Percentiles rank a stretch among this genome's conserved stretches.
These are phyloP conservation scores for Eidolon helvum DNA, from an alignment of 2,113 vertebrate species.

Conservation along the genomic window DNA sequence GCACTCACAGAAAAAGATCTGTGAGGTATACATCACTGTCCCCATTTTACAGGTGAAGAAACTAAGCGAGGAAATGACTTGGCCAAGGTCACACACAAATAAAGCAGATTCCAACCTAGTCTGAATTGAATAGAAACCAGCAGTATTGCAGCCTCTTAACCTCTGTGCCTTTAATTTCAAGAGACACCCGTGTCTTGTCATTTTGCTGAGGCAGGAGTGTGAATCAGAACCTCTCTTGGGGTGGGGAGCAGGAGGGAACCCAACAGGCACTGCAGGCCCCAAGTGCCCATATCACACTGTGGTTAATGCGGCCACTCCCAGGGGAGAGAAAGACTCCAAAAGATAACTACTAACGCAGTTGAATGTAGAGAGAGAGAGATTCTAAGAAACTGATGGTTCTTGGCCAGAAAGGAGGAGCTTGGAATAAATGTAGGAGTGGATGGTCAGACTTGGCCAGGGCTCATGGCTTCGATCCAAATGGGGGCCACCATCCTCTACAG, in stretches of 20 bases:
- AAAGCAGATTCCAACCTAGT: background rate
- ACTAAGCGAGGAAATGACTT: background rate
- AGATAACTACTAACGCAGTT: background rate
- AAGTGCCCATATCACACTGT: background rate
- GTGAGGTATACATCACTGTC: background rate
- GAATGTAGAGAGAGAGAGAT: background rate
- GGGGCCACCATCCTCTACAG: background rate
- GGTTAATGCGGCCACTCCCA: background rate
- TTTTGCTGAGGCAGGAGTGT: background rate
- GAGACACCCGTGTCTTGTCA: background rate
- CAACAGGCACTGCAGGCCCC: background rate
- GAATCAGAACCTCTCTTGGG: background rate
- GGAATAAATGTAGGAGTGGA: background rate
- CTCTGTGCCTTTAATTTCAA: background rate
- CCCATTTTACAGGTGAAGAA: background rate
- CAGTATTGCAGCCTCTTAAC: background rate
- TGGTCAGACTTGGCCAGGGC: background rate
- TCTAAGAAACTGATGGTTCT: background rate
- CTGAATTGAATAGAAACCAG: background rate
- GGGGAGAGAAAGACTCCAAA: background rate
- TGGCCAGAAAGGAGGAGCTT: conserved; percentile 15
- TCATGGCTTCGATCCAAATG: background rate
- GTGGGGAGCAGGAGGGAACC: background rate
- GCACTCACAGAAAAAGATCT: background rate
- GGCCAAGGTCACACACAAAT: background rate